Base-by-base conservation (phyloP, 2,113 vertebrate genomes). In the Cyrtonyx montezumae region DNA sequence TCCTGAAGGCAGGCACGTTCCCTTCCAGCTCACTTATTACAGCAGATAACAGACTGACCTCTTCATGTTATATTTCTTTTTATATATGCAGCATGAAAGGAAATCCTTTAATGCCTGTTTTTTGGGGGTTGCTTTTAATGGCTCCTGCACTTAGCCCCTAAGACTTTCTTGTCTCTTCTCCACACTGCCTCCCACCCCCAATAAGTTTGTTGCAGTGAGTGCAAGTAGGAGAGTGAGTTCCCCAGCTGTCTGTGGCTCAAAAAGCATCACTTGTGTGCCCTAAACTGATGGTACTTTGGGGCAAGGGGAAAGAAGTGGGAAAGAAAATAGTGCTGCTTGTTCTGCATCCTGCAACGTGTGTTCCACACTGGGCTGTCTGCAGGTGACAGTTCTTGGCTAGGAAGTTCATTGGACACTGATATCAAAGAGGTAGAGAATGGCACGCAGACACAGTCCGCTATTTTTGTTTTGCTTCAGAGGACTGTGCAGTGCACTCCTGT, bases 71-170 rank as follows among this genome's bases (percentile, higher is more conserved):
- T 55, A 2, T 13, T 11, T n/a, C 7, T 59, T 43, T 80, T 30
- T 65, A 19, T 28, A 16, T 37, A 2, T 17, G 11, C n/a, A 70
- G 51, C 25, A 18, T 62, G 61, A 90, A 93, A 88, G 51, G 56
- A 55, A 91, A 70, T 28, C 79, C 85, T 95, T 80, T 68, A 59
- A 37, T 77, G 61, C 67, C 83, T 93, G 79, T 77, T 95, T 94
- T 87, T 84, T 79, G 62, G 79, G 81, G 37, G 22, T 74, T 88
- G 77, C 74, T 87, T 84, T 92, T 81, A 84, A 93, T 73, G 84
- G 69, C 70, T 93, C 53, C 58, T 17, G 73, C 66, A 10, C 70
- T 78, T 37, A 20, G 40, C 81, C 51, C 25, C 1, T 20, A 30
- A 95, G 82, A 73, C 82, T 90, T 81, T 49, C 59, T 77, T 85